Evolutionary conservation across 2,888 invertebrate species (phyloP).

Genomic region (Coelopa pilipes): DNA sequence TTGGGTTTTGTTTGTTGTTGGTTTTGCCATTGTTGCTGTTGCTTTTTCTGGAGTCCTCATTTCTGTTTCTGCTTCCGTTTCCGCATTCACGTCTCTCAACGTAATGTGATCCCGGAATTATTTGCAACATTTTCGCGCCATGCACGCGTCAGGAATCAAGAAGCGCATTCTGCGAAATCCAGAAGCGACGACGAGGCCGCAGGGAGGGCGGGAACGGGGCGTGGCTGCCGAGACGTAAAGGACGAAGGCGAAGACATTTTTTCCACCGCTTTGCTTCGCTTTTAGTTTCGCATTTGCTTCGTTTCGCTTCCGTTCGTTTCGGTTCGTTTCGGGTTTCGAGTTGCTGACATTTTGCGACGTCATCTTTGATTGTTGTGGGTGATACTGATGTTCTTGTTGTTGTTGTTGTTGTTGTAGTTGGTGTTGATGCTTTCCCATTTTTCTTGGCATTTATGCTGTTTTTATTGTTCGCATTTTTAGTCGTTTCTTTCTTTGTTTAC

Average conservation of each 20-base stretch:
- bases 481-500: too few species aligned
- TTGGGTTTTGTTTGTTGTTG: neutral
- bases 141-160: slow-evolving; percentile 9
- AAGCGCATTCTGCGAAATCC: neutral
- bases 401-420: too few species aligned
- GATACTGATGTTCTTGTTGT: too few species aligned
- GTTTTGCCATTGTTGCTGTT: neutral
- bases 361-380: neutral
- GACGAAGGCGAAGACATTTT: neutral
- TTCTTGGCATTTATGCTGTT: too few species aligned
- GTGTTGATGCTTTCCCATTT: too few species aligned
- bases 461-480: too few species aligned
- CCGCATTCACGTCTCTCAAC: neutral
- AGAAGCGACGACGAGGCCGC: too few species aligned
- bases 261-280: too few species aligned
- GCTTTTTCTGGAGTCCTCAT: neutral
- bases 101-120: slow-evolving; percentile 16
- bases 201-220: neutral
- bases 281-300: too few species aligned
- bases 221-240: neutral
- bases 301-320: too few species aligned
- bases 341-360: neutral
- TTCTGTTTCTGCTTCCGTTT: slow-evolving; percentile 6
- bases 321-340: too few species aligned
- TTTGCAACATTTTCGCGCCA: slow-evolving; percentile 27